Base-by-base conservation (phyloP, 37 sponge, comb jelly and placozoan genomes). In the Ianthella basta region DNA sequence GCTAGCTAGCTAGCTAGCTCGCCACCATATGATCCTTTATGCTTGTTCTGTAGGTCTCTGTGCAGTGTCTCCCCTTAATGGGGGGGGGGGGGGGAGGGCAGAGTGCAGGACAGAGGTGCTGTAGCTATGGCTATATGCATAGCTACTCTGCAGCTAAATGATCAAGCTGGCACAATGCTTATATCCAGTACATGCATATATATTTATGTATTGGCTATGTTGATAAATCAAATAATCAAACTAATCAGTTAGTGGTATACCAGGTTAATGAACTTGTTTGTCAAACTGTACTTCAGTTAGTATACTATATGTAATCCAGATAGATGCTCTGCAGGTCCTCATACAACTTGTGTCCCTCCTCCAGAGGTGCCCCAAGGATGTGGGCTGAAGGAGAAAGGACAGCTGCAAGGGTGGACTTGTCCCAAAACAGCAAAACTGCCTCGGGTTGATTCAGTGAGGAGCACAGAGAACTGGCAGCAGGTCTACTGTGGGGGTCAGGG, bases 301-400 rank as follows among this genome's bases (percentile, higher is more conserved):
- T n/a, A n/a, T n/a, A n/a, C n/a, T n/a, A n/a, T n/a, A n/a, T n/a
- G n/a, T n/a, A n/a, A n/a, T n/a, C n/a, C n/a, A n/a, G n/a, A n/a
- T n/a, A n/a, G n/a, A n/a, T n/a, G n/a, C n/a, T n/a, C 39, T 72
- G 73, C 39, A 72, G 39, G 40, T 72, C 73, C 36, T 72, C 39
- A 32, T 38, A 72, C 40, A 72, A 40, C 14, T 32, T 21, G 21
- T 72, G 21, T 37, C 73, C 73, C 5, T 72, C 73, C 36, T 23
- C 23, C 30, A 72, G 39, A 38, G 73, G 10, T 37, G 32, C 73
- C 36, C 73, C 73, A 20, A 72, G 36, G 20, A 72, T 40, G 18
- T 37, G 37, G 20, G 73, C 73, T 37, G 41, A 72, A 33, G 37
- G 37, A 37, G 73, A 72, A 19, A 33, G 21, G 16, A 33, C 36